A percentile compares a stretch with the other conserved stretches of the same genome.
Evolutionary conservation across 2,888 invertebrate species (phyloP).

Genomic region (Abrostola triplasia): DNA sequence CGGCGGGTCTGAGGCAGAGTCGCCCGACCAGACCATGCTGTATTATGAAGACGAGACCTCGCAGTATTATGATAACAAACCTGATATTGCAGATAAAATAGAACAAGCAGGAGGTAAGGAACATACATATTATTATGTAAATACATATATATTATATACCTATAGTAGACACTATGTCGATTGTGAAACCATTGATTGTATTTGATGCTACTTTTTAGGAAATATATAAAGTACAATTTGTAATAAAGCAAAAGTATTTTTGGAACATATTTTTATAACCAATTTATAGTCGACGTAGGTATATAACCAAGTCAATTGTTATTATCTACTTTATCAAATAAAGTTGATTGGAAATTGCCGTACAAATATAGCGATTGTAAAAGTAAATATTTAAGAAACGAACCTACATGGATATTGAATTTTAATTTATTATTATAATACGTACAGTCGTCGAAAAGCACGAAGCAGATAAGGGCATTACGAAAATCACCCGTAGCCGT

Average conservation of each 20-base stretch:
- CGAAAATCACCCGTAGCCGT: slow-evolving; percentile 80
- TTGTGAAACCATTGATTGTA: no score
- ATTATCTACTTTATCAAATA: background rate
- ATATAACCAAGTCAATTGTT: background rate
- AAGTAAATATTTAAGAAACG: slow-evolving; percentile 24
- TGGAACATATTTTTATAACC: background rate
- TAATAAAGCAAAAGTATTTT: background rate
- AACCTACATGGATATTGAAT: slow-evolving; percentile 56
- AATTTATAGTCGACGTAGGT: background rate
- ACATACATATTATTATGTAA: background rate
- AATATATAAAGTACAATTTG: no score
- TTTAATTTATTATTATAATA: slow-evolving; percentile 64
- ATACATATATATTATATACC: no score
- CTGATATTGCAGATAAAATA: slow-evolving; percentile 72
- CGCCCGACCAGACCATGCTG: slow-evolving; percentile 71
- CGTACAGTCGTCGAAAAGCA: slow-evolving; percentile 62
- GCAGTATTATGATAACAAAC: slow-evolving; percentile 71
- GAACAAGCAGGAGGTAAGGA: slow-evolving; percentile 74
- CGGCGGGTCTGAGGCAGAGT: slow-evolving; percentile 70
- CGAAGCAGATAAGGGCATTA: slow-evolving; percentile 80
- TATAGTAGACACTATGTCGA: no score
- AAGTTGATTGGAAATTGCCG: background rate
- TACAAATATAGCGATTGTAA: slow-evolving; percentile 1
- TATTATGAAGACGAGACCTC: slow-evolving; percentile 74
- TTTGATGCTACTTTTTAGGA: no score